Base-by-base conservation (phyloP, 2,797 vertebrate species). In the Enteromius viviparus region DNA sequence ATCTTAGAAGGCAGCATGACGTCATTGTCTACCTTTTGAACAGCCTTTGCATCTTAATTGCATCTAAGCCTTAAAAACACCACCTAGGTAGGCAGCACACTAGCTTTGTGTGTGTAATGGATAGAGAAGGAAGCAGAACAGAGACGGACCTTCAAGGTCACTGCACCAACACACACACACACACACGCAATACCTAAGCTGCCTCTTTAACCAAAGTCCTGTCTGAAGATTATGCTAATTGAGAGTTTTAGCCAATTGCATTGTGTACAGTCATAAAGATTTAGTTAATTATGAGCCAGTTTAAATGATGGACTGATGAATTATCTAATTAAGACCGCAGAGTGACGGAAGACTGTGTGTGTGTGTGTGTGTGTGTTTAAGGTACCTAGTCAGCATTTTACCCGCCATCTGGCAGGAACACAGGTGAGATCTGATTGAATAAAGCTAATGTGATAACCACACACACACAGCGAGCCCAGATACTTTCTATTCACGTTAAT, bases 371-470 rank as follows among this genome's bases (percentile, higher is more conserved):
- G 47, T 81, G 81, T 76, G 34, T 76, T 45, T 71, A 60, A 80
- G 23, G 65, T 37, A 49, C 37, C 15, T 19, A 83, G 76, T 84
- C 76, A 84, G 75, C 82, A 51, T 84, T 84, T 79, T 71, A 51
- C 47, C 26, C 65, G 77, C 72, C 84, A 81, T 85, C 86, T 81
- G 81, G 84, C 81, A 85, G 68, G 58, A 76, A 60, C 64, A 83
- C 62, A 81, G 80, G 81, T 85, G 81, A 78, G 78, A 58, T 85
- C 65, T 83, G 81, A 83, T 83, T 85, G 72, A 83, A 81, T 47
- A 42, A 69, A 72, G 76, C 62, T 83, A 85, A 83, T 80, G 75
- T 77, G 80, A 82, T 80, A 85, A 72, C 26, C 29, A 76, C 49
- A 45, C 2, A 45, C 42, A 45, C 40, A 79, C 34, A 75, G 6